Percentiles rank a stretch among this genome's conserved stretches.
phyloP scores from a whole-genome alignment of 2,888 invertebrate genomes.

The Silvanus unidentatus region DNA sequence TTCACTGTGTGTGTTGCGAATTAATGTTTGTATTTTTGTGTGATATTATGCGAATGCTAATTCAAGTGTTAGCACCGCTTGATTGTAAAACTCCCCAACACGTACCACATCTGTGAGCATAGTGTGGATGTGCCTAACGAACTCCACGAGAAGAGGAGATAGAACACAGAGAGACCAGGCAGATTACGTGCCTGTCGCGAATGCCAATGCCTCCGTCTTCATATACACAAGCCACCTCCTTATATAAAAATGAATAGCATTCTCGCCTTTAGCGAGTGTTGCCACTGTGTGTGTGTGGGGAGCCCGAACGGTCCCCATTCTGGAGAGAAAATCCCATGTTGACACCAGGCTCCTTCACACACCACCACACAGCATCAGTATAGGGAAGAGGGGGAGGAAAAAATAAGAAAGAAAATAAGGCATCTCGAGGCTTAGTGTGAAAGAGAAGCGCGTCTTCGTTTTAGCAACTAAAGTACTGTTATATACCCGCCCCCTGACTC shows the following conservation, averaged over 20 bases:
- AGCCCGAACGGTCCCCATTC: conserved; percentile 2
- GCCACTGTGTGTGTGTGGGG: too few relatives aligned
- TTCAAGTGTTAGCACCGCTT: conserved; percentile 1
- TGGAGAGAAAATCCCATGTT: conserved; percentile 37
- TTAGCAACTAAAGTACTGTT: conserved; percentile 26
- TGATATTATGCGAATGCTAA: neutral
- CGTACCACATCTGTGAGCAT: conserved; percentile 21
- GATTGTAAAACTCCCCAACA: conserved; percentile 17
- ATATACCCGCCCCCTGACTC: conserved; percentile 25
- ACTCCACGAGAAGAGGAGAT: conserved; percentile 18
- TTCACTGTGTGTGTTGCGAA: too few relatives aligned
- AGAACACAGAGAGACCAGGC: conserved; percentile 7
- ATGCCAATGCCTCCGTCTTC: conserved; percentile 24
- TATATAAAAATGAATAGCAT: conserved; percentile 37
- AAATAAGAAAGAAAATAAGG: conserved; percentile 39
- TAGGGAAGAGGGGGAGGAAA: too few relatives aligned
- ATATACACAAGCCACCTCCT: conserved; percentile 7
- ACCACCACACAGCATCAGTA: conserved; percentile 30
- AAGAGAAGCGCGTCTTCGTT: conserved; percentile 29
- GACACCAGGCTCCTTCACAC: conserved; percentile 39
- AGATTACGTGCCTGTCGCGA: conserved; percentile 28
- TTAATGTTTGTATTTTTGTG: too few relatives aligned
- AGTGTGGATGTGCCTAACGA: conserved; percentile 23
- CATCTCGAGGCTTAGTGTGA: conserved; percentile 31
- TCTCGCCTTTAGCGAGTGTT: conserved; percentile 24